Base-by-base conservation (phyloP, 2,797 vertebrate species). In the Orestias chungarensis region DNA sequence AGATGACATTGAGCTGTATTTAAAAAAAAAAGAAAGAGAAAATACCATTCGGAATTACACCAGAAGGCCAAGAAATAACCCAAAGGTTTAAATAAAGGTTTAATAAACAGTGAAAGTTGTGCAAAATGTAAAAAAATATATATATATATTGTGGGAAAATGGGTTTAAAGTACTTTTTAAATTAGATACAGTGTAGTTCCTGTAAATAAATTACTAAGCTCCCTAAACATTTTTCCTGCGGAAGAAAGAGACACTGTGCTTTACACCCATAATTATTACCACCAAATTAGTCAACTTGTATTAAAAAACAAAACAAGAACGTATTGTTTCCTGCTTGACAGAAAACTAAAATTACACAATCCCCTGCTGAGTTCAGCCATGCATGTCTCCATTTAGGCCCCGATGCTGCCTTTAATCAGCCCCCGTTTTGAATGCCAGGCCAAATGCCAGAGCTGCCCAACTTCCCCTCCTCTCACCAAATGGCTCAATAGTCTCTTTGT, bases 401-500 rank as follows among this genome's bases (percentile, higher is more conserved):
- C 73, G 17, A 47, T 50, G 44, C 79, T 68, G 79, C 54, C 82
- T 90, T 88, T 90, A 80, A 91, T 91, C 81, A 85, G 67, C 71
- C 73, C 55, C 81, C 50, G 78, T 79, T 82, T 87, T 78, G 78
- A 85, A 87, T 81, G 81, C 73, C 82, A 73, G 73, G 54, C 74
- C 9, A 46, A 79, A 81, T 87, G 85, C 85, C 89, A 88, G 82
- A 38, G 66, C 66, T 35, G 64, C 81, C 81, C 76, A 46, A 64
- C 75, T 49, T 72, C 83, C 77, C 86, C 82, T 74, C 87, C 83
- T 81, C 79, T 78, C 44, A 64, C 77, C 59, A 66, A 76, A 31
- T 23, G 5, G 9, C 83, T 93, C 89, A 94, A 93, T 93, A 86
- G 74, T 31, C 62, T 78, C 81, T 87, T 93, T 94, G 93, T 93